Evolutionary conservation across 1,140 invertebrate genomes (phyloP).

Genomic region (Olivierus martensii): DNA sequence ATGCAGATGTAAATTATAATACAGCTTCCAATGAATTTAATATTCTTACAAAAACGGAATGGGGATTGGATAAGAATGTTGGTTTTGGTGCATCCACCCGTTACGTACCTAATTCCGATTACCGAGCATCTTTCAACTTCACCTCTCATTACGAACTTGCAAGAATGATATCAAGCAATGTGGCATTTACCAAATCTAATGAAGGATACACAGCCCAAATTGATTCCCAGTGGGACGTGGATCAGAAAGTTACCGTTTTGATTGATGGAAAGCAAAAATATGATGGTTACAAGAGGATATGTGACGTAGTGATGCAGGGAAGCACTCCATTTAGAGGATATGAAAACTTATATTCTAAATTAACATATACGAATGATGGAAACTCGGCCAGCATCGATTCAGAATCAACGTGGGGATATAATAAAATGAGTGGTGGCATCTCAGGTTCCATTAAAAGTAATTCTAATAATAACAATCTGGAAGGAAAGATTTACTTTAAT

Average conservation of each 20-base stretch:
- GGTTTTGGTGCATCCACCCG: background rate
- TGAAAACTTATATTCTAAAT: background rate
- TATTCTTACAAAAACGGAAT: conserved; percentile 3
- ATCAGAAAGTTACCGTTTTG: conserved; percentile 1
- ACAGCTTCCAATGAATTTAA: background rate
- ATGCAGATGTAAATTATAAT: background rate
- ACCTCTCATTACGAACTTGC: conserved; percentile 2
- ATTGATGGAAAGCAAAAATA: conserved; percentile 8
- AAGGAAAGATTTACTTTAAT: conserved; percentile 8
- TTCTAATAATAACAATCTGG: background rate
- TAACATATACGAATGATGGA: conserved; percentile 10
- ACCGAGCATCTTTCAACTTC: background rate
- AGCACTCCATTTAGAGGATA: conserved; percentile 5
- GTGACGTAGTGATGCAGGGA: background rate
- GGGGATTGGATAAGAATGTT: background rate
- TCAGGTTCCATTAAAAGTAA: background rate
- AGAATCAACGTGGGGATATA: conserved; percentile 8
- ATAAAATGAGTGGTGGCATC: conserved; percentile 2
- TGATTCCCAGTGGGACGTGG: conserved; percentile 2
- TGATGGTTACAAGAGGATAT: conserved; percentile 1
- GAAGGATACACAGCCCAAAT: background rate
- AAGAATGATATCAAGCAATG: conserved; percentile 2
- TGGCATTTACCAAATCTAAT: background rate
- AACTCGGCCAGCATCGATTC: conserved; percentile 1
- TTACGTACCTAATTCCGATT: background rate